Evolutionary conservation across 2,888 invertebrate species (phyloP), one percentile per base, ranked within the genome.

Genomic region (Nesidiocoris tenuis): DNA sequence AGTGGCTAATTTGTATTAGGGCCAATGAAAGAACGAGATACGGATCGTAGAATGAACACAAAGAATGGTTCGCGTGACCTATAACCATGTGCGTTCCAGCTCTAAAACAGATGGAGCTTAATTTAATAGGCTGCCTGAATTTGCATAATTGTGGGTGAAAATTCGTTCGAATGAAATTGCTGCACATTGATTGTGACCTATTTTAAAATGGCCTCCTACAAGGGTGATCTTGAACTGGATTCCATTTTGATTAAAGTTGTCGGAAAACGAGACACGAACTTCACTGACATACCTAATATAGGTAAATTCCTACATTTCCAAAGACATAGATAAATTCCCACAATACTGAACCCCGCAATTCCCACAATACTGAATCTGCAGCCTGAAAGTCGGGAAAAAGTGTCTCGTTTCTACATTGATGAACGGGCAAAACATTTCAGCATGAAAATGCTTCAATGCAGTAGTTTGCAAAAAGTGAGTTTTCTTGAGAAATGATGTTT

Each of bases 281-380:
- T 70, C 70, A 70, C 57, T 70, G 57, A 70, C 57, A 70, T 61
- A 61, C 24, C 19, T 61, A 21, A 24, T 70, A 70, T 23, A 57
- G 54, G 12, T 9, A 12, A 54, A 12, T 9, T 9, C 54, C 12
- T 54, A 54, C 9, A 9, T 54, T 54, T 54, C 54, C 54, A 54
- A 54, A 54, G 54, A 54, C 54, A 7, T 54, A 7, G n/a, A n/a
- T n/a, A n/a, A n/a, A n/a, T n/a, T n/a, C n/a, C n/a, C n/a, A n/a
- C n/a, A n/a, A n/a, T n/a, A n/a, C n/a, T n/a, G n/a, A n/a, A n/a
- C n/a, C n/a, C n/a, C n/a, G n/a, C n/a, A n/a, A n/a, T n/a, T n/a
- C n/a, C n/a, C n/a, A n/a, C n/a, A n/a, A n/a, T n/a, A n/a, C n/a
- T n/a, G n/a, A n/a, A n/a, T n/a, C n/a, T n/a, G n/a, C n/a, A n/a